Conservation (phyloP, 2,888 invertebrate genomes). For the Melikaiella ostensackeni region DNA sequence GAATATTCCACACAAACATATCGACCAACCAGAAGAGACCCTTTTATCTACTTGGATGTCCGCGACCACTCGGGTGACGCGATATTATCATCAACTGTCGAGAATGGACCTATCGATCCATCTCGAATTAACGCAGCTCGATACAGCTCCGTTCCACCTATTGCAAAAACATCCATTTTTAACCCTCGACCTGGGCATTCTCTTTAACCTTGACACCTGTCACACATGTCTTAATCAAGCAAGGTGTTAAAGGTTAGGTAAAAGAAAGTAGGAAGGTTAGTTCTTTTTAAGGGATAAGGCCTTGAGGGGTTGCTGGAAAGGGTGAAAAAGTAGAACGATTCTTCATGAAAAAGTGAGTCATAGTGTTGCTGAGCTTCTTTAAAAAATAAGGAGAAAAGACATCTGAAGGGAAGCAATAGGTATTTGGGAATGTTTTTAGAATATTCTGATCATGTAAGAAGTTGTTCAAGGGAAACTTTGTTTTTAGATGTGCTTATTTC, state of each 20-base stretch:
- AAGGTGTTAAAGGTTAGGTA: background rate
- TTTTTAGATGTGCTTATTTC: too few relatives aligned
- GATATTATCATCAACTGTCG: constrained; percentile 68
- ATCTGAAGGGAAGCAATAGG: too few relatives aligned
- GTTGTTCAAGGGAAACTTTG: too few relatives aligned
- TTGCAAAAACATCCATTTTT: constrained; percentile 20
- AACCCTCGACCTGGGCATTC: constrained; percentile 13
- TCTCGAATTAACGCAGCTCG: constrained; percentile 12
- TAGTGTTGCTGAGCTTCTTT: too few relatives aligned
- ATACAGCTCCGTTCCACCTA: constrained; percentile 32
- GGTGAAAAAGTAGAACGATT: background rate
- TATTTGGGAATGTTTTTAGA: too few relatives aligned
- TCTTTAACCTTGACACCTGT: constrained; percentile 28
- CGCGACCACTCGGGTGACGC: constrained; percentile 69
- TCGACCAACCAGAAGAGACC: constrained; percentile 64
- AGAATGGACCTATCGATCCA: constrained; percentile 56
- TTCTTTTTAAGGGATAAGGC: background rate
- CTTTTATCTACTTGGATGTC: constrained; percentile 70
- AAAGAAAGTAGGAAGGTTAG: background rate
- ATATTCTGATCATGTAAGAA: too few relatives aligned
- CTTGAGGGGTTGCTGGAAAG: background rate
- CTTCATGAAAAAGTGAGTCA: background rate
- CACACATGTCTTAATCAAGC: background rate
- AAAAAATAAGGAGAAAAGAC: too few relatives aligned
- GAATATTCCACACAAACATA: constrained; percentile 62